Evolutionary conservation across 1,140 invertebrate genomes (phyloP).

Genomic region (Drosophila suzukii): DNA sequence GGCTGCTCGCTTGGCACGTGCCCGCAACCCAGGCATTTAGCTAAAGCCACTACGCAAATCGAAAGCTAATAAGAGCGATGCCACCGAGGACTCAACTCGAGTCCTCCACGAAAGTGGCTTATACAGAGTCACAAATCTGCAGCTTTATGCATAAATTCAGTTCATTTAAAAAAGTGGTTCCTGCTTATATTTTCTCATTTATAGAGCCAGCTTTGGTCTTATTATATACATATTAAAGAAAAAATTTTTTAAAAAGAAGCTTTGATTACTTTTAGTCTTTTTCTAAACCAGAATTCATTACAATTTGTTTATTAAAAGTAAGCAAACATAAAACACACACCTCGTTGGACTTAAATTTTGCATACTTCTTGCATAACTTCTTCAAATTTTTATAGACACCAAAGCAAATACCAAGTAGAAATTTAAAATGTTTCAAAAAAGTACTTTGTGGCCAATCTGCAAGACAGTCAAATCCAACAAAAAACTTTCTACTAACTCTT

Average conservation of each 20-base stretch:
- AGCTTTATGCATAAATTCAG: slow-evolving; percentile 46
- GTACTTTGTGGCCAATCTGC: slow-evolving; percentile 14
- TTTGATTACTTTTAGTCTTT: no score
- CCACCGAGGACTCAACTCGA: slow-evolving; percentile 10
- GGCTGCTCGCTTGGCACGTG: slow-evolving; percentile 64
- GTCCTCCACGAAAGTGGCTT: slow-evolving; percentile 21
- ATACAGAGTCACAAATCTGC: slow-evolving; percentile 16
- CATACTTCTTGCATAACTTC: no score
- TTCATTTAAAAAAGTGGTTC: slow-evolving; percentile 8
- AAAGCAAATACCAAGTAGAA: no score
- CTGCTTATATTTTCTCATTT: background rate
- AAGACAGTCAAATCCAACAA: background rate
- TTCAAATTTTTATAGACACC: no score
- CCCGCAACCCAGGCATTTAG: slow-evolving; percentile 63
- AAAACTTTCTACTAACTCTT: slow-evolving; percentile 5
- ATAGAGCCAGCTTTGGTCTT: background rate
- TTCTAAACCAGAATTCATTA: no score
- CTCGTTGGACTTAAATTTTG: no score
- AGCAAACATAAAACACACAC: no score
- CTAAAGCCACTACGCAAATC: slow-evolving; percentile 77
- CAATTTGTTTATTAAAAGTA: no score
- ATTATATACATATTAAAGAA: background rate
- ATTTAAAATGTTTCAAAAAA: background rate
- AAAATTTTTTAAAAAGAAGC: background rate
- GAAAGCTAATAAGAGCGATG: slow-evolving; percentile 68